Evolutionary conservation across 2,113 vertebrate species (phyloP).

Genomic region (Seriola rivoliana): DNA sequence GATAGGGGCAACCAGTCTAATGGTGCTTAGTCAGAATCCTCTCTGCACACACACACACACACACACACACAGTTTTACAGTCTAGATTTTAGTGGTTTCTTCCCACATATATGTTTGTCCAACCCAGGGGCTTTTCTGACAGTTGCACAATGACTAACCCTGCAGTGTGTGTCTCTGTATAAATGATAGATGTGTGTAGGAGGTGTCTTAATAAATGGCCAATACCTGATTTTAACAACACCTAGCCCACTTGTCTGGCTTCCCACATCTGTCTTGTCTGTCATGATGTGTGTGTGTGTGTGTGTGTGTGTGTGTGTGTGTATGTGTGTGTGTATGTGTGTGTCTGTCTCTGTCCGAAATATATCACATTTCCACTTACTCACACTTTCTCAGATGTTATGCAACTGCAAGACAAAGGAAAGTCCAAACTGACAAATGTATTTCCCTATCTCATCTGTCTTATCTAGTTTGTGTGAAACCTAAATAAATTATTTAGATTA

Average conservation of each 20-base stretch:
- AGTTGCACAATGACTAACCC: conserved; percentile 62
- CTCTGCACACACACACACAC: background rate
- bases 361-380: background rate
- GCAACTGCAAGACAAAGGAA: conserved; percentile 16
- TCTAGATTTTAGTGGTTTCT: conserved; percentile 36
- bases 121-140: conserved; percentile 57
- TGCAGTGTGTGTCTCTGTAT: conserved; percentile 12
- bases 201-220: conserved; percentile 38
- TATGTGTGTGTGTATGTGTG: background rate
- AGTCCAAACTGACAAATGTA: conserved; percentile 21
- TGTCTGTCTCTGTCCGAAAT: background rate
- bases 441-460: conserved; percentile 2
- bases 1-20: background rate
- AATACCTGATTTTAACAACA: conserved; percentile 50
- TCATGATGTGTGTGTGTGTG: background rate
- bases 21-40: background rate
- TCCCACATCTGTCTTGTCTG: conserved; percentile 51
- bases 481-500: conserved; percentile 10
- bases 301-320: background rate
- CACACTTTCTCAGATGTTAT: conserved; percentile 3
- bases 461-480: conserved; percentile 24
- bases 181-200: conserved; percentile 27
- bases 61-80: conserved; percentile 1
- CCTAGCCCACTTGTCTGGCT: conserved; percentile 47
- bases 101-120: conserved; percentile 33